Evolutionary conservation across 2,797 vertebrate genomes (phyloP), one percentile per base, ranked within the genome.

Genomic region (Nannoperca australis): DNA sequence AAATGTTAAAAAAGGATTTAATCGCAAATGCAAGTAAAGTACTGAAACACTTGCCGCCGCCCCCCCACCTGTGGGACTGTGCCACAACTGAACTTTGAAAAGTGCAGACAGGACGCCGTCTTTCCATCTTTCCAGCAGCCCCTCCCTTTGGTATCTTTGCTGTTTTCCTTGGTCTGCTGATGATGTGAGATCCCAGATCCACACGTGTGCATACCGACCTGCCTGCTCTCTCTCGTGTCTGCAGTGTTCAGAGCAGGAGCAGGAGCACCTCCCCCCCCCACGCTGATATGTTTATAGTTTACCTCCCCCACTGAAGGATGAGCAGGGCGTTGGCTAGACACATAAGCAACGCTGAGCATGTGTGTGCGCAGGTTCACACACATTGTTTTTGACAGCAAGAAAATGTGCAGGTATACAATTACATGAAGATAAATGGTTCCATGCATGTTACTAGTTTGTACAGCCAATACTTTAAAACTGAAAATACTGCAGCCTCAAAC

Each of bases 401-500:
- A 58, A 76, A 14, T 24, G 1, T 62, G 24, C 36, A 76, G 5
- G 15, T 45, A 36, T 42, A 30, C 5, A 54, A 7, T 38, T 22
- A 40, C 22, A 32, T 51, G 9, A 30, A 51, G n/a, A 53, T 10
- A 36, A 51, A 36, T 17, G 34, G 10, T 38, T 60, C 14, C 36
- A 49, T 27, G 24, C 8, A 14, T 67, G 40, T 22, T 58, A 54
- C 50, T 13, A 40, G 51, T 54, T 24, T 64, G 18, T 34, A 32
- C n/a, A n/a, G 13, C 13, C 1, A 20, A 14, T 18, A 20, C 61
- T 63, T 53, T 24, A 58, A 63, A 34, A 36, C 40, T 51, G 30
- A 42, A 62, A 72, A 87, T 45, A 59, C 34, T 59, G 60, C 38
- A 64, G 79, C 82, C 58, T 82, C 45, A 11, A 82, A 82, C 74